Conservation (phyloP, 2,888 invertebrate genomes). For the Xanthorhoe spadicearia region DNA sequence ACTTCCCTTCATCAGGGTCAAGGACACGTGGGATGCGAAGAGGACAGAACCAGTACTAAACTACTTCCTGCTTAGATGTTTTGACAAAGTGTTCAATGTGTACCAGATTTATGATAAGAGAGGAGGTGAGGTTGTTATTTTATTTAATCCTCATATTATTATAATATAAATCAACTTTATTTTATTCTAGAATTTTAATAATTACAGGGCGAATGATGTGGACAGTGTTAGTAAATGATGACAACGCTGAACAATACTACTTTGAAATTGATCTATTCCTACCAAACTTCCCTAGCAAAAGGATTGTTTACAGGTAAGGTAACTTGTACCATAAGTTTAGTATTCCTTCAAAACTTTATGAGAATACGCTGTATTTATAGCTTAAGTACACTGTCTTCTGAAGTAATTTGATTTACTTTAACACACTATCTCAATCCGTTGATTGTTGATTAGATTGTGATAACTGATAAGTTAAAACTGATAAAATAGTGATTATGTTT, state of each 20-base stretch:
- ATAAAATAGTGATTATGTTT: neutral
- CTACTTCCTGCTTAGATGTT: conserved; percentile 77
- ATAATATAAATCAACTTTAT: too few relatives aligned
- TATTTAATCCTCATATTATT: neutral
- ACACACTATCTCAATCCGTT: neutral
- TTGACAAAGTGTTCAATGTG: conserved; percentile 78
- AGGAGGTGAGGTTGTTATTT: conserved; percentile 62
- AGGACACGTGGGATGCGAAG: conserved; percentile 78
- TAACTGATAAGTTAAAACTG: neutral
- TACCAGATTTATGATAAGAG: conserved; percentile 82
- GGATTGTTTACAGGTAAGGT: conserved; percentile 77
- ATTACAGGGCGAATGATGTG: conserved; percentile 81
- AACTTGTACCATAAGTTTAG: neutral
- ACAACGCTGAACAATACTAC: conserved; percentile 74
- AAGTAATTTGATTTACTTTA: neutral
- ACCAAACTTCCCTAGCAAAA: conserved; percentile 74
- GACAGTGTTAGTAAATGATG: conserved; percentile 81
- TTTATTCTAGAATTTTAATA: neutral
- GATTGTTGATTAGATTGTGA: neutral
- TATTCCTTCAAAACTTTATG: conserved; percentile 5
- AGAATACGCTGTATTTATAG: neutral
- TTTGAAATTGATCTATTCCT: conserved; percentile 80
- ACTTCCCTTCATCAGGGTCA: conserved; percentile 78
- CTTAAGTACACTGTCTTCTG: neutral
- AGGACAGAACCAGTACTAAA: conserved; percentile 77